A percentile compares a stretch with the other conserved stretches of the same genome.
Evolutionary conservation across 2,797 vertebrate species (phyloP).

Genomic region (Typhlichthys subterraneus): DNA sequence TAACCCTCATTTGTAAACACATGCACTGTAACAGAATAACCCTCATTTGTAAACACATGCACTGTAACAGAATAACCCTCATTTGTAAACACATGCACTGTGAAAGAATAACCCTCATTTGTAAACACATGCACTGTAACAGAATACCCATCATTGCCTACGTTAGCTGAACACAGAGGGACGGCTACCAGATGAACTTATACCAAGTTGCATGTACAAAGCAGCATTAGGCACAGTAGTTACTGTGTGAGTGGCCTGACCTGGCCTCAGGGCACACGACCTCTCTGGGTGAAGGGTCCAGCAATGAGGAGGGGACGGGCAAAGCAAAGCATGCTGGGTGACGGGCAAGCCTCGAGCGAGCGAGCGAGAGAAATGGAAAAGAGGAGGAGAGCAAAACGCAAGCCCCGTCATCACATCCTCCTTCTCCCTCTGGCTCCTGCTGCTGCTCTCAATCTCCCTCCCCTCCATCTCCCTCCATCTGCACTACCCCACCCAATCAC

Average conservation of each 20-base stretch:
- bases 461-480: conserved; percentile 59
- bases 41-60: too few species aligned
- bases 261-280: conserved; percentile 47
- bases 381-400: conserved; percentile 3
- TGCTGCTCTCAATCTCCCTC: conserved; percentile 27
- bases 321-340: conserved; percentile 47
- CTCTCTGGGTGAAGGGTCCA: conserved; percentile 69
- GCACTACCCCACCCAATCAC: conserved; percentile 51
- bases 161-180: too few species aligned
- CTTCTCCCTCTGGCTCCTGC: conserved; percentile 54
- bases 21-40: too few species aligned
- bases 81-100: too few species aligned
- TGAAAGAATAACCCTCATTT: too few species aligned
- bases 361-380: too few species aligned
- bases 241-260: conserved; percentile 46
- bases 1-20: too few species aligned
- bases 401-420: conserved; percentile 61
- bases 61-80: too few species aligned
- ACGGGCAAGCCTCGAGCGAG: conserved; percentile 30
- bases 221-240: background rate
- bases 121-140: too few species aligned
- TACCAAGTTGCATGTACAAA: background rate
- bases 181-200: too few species aligned
- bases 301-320: conserved; percentile 48
- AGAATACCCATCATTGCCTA: too few species aligned